phyloP scores from a whole-genome alignment of 1,140 invertebrate genomes.

The Glomeris maerens region DNA sequence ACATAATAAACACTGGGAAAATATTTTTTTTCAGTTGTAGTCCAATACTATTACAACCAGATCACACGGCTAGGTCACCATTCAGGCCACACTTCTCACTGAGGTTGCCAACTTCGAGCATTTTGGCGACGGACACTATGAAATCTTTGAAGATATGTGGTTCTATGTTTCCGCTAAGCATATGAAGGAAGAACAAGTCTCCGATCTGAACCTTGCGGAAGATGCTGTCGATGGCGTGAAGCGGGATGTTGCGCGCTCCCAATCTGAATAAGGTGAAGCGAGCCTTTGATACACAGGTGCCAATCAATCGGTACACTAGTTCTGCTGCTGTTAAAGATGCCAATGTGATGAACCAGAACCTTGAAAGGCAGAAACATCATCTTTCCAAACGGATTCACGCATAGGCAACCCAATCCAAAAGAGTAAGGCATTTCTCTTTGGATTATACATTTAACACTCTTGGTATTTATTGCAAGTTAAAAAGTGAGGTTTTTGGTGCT shows the following conservation, averaged over 20 bases:
- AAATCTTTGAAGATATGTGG: constrained; percentile 24
- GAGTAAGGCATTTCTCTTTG: too few relatives aligned
- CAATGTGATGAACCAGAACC: constrained; percentile 27
- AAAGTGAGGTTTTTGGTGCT: too few relatives aligned
- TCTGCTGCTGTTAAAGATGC: constrained; percentile 18
- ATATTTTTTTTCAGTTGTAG: too few relatives aligned
- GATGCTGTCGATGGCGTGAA: constrained; percentile 60
- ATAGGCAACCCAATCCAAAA: too few relatives aligned
- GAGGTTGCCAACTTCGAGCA: not conserved
- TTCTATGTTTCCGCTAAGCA: constrained; percentile 41
- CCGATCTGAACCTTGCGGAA: constrained; percentile 62
- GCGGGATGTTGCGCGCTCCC: constrained; percentile 29
- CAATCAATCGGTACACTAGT: constrained; percentile 16
- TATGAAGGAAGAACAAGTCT: constrained; percentile 29
- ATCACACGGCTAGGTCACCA: too few relatives aligned
- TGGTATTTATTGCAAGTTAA: too few relatives aligned
- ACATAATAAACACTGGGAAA: too few relatives aligned
- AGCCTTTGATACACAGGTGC: constrained; percentile 1
- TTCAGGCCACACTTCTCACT: too few relatives aligned
- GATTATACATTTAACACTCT: too few relatives aligned
- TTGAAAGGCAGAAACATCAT: too few relatives aligned
- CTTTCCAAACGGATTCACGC: too few relatives aligned
- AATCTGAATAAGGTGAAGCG: constrained; percentile 24
- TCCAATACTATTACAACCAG: too few relatives aligned
- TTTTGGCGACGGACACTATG: constrained; percentile 5